These are phyloP conservation scores for Trichonephila clavipes DNA, from an alignment of 1,140 invertebrate species.

Conservation along the genomic window DNA sequence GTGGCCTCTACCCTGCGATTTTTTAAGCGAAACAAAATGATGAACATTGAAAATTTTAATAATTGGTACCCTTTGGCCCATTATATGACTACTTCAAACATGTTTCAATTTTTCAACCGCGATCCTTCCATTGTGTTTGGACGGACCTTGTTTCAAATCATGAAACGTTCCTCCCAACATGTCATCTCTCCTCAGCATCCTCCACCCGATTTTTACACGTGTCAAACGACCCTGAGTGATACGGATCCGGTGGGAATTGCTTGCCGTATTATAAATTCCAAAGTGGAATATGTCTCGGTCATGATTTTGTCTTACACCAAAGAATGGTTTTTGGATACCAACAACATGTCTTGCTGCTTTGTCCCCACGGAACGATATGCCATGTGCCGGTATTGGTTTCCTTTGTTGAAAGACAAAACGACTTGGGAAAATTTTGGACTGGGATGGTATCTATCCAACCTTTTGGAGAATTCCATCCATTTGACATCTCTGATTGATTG, in stretches of 20 bases:
- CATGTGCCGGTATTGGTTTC: not conserved
- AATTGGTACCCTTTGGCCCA: not conserved
- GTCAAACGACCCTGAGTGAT: not conserved
- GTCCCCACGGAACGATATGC: not conserved
- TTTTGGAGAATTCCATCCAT: not conserved
- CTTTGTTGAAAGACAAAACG: not conserved
- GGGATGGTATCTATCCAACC: not conserved
- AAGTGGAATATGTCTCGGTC: not conserved
- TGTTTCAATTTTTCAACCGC: not conserved
- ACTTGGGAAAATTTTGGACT: not conserved
- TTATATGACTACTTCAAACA: not conserved
- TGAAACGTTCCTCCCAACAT: not conserved
- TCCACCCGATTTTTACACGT: not conserved
- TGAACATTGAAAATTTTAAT: not conserved
- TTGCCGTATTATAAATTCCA: not conserved
- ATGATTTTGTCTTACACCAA: too few relatives aligned
- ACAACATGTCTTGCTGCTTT: not conserved
- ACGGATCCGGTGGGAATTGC: not conserved
- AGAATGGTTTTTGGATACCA: too few relatives aligned
- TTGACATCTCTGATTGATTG: not conserved
- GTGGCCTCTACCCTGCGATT: not conserved
- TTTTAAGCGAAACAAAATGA: not conserved
- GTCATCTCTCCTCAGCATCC: not conserved
- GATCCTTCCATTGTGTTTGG: not conserved
- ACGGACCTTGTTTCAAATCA: not conserved